phyloP scores from a whole-genome alignment of 2,888 invertebrate species.

The Galeruca laticollis region DNA sequence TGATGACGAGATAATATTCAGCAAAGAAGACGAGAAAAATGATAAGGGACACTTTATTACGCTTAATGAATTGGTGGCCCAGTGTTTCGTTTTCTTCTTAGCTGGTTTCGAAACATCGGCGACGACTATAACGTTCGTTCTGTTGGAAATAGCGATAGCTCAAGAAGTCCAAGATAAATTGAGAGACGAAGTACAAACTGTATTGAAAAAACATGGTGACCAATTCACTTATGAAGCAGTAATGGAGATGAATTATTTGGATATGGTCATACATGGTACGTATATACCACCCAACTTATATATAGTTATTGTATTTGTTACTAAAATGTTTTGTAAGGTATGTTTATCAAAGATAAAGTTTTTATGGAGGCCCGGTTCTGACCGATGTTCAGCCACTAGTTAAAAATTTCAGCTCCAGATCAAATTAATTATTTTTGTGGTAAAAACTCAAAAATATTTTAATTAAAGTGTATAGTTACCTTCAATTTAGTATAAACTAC shows the following conservation, averaged over 20 bases:
- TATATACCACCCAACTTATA: conserved; percentile 13
- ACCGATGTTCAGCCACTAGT: too few relatives aligned
- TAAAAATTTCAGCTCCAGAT: too few relatives aligned
- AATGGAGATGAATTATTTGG: conserved; percentile 61
- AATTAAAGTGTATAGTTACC: too few relatives aligned
- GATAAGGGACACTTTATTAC: conserved; percentile 13
- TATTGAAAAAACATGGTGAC: conserved; percentile 45
- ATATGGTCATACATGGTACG: conserved; percentile 64
- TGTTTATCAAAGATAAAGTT: too few relatives aligned
- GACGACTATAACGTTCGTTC: conserved; percentile 52
- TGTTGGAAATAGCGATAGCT: conserved; percentile 50
- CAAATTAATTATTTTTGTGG: too few relatives aligned
- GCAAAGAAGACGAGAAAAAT: conserved; percentile 28
- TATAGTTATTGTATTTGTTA: too few relatives aligned
- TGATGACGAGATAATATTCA: conserved; percentile 57
- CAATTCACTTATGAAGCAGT: conserved; percentile 52
- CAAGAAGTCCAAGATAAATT: conserved; percentile 51
- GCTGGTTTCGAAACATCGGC: conserved; percentile 56
- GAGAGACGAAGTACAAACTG: conserved; percentile 48
- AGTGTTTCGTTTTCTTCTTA: conserved; percentile 51
- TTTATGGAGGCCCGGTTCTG: too few relatives aligned
- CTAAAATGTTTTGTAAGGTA: too few relatives aligned
- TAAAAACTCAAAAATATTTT: too few relatives aligned
- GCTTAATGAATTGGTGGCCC: conserved; percentile 42
- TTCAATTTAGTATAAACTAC: too few relatives aligned